phyloP scores from a whole-genome alignment of 2,888 invertebrate genomes.

The Drosophila rubida region DNA sequence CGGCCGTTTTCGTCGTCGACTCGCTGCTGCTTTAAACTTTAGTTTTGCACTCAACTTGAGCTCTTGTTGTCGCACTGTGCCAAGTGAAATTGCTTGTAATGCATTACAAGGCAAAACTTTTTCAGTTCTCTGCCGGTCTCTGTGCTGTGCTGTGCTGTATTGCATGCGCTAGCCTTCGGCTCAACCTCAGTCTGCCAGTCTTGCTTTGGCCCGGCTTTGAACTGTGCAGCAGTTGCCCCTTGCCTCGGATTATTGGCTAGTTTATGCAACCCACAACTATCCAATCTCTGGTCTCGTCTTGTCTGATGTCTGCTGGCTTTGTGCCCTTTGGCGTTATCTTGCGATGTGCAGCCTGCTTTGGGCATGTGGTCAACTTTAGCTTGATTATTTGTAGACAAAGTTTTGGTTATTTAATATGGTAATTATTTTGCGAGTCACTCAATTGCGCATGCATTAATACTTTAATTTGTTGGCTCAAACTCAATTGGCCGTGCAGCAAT shows the following conservation, averaged over 20 bases:
- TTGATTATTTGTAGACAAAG: slow-evolving; percentile 59
- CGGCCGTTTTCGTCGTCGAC: slow-evolving; percentile 42
- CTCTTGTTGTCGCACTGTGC: slow-evolving; percentile 39
- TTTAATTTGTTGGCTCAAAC: slow-evolving; percentile 25
- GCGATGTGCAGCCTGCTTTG: slow-evolving; percentile 56
- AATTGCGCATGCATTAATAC: slow-evolving; percentile 21
- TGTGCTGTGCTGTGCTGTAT: slow-evolving; percentile 9
- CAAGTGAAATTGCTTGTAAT: slow-evolving; percentile 79
- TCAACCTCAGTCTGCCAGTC: no score
- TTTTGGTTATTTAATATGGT: slow-evolving; percentile 66
- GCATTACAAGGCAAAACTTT: slow-evolving; percentile 69
- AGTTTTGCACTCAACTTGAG: slow-evolving; percentile 37
- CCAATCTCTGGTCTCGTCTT: background rate
- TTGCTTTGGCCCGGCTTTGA: slow-evolving; percentile 41
- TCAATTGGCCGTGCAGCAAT: background rate
- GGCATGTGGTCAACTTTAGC: slow-evolving; percentile 63
- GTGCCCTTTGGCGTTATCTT: slow-evolving; percentile 63
- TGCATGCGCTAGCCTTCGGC: slow-evolving; percentile 46
- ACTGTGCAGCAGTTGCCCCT: slow-evolving; percentile 32
- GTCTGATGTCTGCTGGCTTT: slow-evolving; percentile 18
- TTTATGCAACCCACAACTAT: slow-evolving; percentile 53
- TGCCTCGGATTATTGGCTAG: slow-evolving; percentile 70
- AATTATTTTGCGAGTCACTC: slow-evolving; percentile 61
- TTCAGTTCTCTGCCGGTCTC: no score
- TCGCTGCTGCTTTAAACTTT: slow-evolving; percentile 46